Conservation (phyloP, 2,888 invertebrate genomes). For the Harpalus rubripes region DNA sequence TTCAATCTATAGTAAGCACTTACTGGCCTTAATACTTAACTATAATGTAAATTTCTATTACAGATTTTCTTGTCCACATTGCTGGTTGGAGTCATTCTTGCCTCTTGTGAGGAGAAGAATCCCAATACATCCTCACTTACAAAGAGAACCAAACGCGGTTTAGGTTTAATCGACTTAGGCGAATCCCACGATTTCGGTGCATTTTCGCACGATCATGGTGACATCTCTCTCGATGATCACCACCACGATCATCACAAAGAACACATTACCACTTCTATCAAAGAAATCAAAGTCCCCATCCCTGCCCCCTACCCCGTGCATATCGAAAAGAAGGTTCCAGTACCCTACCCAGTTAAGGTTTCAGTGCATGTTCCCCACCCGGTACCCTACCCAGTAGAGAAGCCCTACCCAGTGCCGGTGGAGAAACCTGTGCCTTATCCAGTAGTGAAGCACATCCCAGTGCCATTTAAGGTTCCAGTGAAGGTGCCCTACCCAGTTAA, state of each 20-base stretch:
- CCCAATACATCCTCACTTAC: neutral
- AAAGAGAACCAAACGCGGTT: constrained; percentile 69
- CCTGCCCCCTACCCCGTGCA: constrained; percentile 59
- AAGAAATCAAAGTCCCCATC: constrained; percentile 56
- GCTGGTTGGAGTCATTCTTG: constrained; percentile 66
- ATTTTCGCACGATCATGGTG: neutral
- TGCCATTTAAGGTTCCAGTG: constrained; percentile 72
- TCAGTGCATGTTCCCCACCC: constrained; percentile 72
- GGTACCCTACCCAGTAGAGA: constrained; percentile 71
- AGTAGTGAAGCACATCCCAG: constrained; percentile 67
- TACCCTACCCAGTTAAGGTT: constrained; percentile 70
- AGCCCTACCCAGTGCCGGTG: constrained; percentile 75
- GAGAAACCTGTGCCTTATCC: constrained; percentile 76
- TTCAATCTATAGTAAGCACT: too few species aligned
- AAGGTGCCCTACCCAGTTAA: constrained; percentile 62
- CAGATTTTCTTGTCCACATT: constrained; percentile 64
- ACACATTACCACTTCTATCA: constrained; percentile 66
- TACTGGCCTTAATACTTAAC: too few species aligned
- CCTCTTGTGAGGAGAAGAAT: constrained; percentile 63
- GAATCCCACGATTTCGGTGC: constrained; percentile 34
- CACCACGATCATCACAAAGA: constrained; percentile 69
- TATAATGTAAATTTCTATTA: too few species aligned
- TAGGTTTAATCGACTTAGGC: constrained; percentile 68
- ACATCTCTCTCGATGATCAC: constrained; percentile 63
- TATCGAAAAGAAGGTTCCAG: constrained; percentile 58